Percentiles rank a stretch among this genome's conserved stretches.
Conservation (phyloP, 2,797 vertebrate species). For the Huso huso region DNA sequence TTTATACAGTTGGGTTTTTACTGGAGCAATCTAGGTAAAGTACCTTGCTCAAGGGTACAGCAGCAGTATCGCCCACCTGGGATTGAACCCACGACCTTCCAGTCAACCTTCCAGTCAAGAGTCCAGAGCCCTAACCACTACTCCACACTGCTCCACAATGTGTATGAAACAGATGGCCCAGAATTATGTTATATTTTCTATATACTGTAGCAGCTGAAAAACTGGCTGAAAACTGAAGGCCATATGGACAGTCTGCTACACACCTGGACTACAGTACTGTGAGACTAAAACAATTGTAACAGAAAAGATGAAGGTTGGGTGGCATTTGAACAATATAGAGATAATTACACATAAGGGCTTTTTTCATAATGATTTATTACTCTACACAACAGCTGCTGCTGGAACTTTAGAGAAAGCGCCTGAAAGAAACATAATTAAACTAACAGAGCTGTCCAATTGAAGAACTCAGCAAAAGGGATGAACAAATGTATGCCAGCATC, state of each 20-base stretch:
- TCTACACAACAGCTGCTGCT: slow-evolving; percentile 32
- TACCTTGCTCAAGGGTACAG: no score
- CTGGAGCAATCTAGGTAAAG: no score
- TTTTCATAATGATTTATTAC: slow-evolving; percentile 32
- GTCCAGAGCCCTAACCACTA: no score
- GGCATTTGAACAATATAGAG: slow-evolving; percentile 35
- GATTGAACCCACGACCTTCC: no score
- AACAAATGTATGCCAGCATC: not conserved
- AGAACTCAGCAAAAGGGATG: not conserved
- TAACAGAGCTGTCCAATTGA: slow-evolving; percentile 20
- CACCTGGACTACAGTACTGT: slow-evolving; percentile 32
- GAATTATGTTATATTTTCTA: not conserved
- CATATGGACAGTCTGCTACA: slow-evolving; percentile 35
- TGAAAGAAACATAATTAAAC: slow-evolving; percentile 34
- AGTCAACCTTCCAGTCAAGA: no score
- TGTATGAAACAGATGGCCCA: slow-evolving; percentile 28
- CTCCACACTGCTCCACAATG: no score
- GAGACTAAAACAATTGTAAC: slow-evolving; percentile 34
- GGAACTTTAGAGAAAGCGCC: slow-evolving; percentile 32
- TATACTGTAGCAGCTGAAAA: not conserved
- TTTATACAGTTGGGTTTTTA: no score
- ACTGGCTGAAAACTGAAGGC: slow-evolving; percentile 22
- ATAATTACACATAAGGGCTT: slow-evolving; percentile 45
- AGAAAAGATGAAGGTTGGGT: slow-evolving; percentile 28
- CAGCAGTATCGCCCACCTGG: no score